Conservation (phyloP, 2,797 vertebrate genomes). For the Halcyon smyrnensis region DNA sequence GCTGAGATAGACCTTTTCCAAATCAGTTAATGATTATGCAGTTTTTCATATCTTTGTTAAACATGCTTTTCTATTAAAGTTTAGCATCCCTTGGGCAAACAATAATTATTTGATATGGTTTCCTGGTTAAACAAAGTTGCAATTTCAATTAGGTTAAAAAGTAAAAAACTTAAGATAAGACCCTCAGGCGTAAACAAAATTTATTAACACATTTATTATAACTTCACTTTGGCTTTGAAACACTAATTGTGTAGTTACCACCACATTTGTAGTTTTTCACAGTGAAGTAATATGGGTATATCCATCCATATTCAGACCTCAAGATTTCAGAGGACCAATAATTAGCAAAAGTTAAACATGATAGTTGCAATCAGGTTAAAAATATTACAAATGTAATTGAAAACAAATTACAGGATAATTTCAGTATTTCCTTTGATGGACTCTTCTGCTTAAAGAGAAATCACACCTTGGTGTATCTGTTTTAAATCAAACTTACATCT, state of each 20-base stretch:
- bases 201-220: constrained; percentile 32
- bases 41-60: constrained; percentile 64
- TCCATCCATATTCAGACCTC: not conserved
- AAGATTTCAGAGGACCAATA: not conserved
- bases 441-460: not conserved
- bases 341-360: not conserved
- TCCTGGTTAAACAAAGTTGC: constrained; percentile 50
- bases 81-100: constrained; percentile 62
- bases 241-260: not conserved
- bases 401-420: not conserved
- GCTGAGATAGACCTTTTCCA: constrained; percentile 33
- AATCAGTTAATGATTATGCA: constrained; percentile 55
- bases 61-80: constrained; percentile 61
- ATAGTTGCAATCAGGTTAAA: not conserved
- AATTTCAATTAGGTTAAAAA: constrained; percentile 66
- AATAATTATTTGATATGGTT: constrained; percentile 67
- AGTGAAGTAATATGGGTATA: not conserved
- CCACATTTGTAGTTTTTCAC: not conserved
- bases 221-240: constrained; percentile 53
- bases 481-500: not conserved
- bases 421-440: not conserved
- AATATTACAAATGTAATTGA: not conserved
- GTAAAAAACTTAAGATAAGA: constrained; percentile 39
- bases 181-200: constrained; percentile 23
- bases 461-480: not conserved